phyloP scores from a whole-genome alignment of 2,797 vertebrate species.

The Eutrigla gurnardus region DNA sequence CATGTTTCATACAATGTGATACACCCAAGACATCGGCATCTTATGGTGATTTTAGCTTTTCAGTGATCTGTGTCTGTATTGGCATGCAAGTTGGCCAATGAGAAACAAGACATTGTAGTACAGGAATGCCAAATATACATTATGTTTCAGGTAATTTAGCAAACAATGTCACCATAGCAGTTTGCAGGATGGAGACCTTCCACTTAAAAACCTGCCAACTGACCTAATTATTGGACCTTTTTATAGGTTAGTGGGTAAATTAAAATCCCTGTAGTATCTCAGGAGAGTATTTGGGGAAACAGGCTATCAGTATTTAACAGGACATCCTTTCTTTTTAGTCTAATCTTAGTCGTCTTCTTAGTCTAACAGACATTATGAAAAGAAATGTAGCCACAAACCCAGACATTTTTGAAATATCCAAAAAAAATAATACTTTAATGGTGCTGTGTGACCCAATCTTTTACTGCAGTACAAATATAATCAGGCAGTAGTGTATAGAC shows the following conservation, averaged over 20 bases:
- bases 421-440: not conserved
- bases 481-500: not conserved
- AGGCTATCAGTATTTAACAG: not conserved
- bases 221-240: slow-evolving; percentile 33
- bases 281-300: not conserved
- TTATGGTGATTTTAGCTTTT: not conserved
- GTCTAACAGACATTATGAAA: not conserved
- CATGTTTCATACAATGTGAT: not conserved
- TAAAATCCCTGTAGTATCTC: slow-evolving; percentile 4
- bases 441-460: not conserved
- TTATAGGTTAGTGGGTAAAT: slow-evolving; percentile 29
- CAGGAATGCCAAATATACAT: not conserved
- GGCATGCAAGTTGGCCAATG: not conserved
- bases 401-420: not conserved
- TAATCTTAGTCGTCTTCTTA: too few species aligned
- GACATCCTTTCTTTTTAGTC: not conserved
- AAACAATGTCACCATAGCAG: not conserved
- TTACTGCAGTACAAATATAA: not conserved
- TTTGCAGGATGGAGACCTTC: slow-evolving; percentile 22
- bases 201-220: slow-evolving; percentile 19
- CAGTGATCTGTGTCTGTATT: not conserved
- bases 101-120: not conserved
- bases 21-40: not conserved
- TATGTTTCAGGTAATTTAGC: not conserved
- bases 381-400: not conserved